phyloP scores from a whole-genome alignment of 2,113 vertebrate genomes.

The Eretmodus cyanostictus region DNA sequence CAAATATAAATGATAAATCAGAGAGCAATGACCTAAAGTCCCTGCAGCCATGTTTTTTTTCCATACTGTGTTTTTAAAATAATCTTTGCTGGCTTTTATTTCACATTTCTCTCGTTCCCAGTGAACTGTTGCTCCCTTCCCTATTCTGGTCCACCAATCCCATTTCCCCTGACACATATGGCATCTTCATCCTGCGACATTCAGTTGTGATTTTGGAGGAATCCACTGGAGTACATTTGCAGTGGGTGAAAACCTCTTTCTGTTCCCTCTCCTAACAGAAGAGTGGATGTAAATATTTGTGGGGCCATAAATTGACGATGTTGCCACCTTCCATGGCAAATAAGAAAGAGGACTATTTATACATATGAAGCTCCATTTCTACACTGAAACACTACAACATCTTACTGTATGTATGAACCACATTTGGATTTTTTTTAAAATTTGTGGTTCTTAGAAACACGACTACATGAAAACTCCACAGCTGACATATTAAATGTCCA shows the following conservation, averaged over 20 bases:
- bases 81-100: background rate
- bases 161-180: background rate
- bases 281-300: background rate
- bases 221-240: background rate
- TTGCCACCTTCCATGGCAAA: background rate
- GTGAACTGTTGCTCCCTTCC: background rate
- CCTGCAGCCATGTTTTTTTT: background rate
- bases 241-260: background rate
- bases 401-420: background rate
- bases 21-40: background rate
- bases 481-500: background rate
- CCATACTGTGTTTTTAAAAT: background rate
- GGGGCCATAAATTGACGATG: background rate
- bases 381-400: background rate
- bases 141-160: background rate
- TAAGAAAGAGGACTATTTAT: background rate
- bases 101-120: background rate
- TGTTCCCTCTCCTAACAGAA: background rate
- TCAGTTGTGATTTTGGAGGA: background rate
- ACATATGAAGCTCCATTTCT: background rate
- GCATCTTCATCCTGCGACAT: background rate
- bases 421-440: background rate
- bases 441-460: background rate
- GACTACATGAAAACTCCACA: background rate
- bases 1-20: background rate